Conservation (phyloP, 1,140 invertebrate species). For the Procambarus virginalis region DNA sequence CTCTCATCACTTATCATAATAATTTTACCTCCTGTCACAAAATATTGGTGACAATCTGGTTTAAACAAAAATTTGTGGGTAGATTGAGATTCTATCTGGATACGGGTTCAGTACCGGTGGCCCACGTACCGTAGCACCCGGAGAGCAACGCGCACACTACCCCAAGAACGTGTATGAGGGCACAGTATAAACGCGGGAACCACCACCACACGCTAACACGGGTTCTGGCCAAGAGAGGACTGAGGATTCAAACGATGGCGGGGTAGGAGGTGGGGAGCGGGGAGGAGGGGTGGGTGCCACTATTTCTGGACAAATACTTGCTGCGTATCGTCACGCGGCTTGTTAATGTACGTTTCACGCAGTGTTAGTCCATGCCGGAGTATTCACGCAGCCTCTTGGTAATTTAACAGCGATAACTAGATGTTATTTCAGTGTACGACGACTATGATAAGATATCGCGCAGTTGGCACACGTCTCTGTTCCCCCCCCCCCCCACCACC, state of each 20-base stretch:
- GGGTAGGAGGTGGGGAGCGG: conserved; percentile 18
- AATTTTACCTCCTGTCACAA: not conserved
- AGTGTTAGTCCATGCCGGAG: not conserved
- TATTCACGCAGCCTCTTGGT: not conserved
- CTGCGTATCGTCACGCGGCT: not conserved
- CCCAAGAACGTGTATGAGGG: not conserved
- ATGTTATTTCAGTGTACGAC: not conserved
- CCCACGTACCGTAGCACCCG: not conserved
- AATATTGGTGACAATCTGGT: no score
- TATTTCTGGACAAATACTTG: conserved; percentile 13
- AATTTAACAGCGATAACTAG: not conserved
- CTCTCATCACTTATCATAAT: not conserved
- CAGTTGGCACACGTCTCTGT: conserved; percentile 49
- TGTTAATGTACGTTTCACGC: not conserved
- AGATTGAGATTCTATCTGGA: no score
- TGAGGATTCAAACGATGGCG: conserved; percentile 59
- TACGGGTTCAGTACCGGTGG: no score
- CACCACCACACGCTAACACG: not conserved
- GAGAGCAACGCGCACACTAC: not conserved
- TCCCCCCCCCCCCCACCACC: not conserved
- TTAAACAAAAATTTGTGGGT: no score
- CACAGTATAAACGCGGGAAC: not conserved
- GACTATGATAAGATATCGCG: conserved; percentile 16
- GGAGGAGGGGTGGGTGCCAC: conserved; percentile 34
- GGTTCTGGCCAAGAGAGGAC: conserved; percentile 23